Evolutionary conservation across 2,888 invertebrate genomes (phyloP), one percentile per base, ranked within the genome.

Genomic region (Chrysolina haemoptera): DNA sequence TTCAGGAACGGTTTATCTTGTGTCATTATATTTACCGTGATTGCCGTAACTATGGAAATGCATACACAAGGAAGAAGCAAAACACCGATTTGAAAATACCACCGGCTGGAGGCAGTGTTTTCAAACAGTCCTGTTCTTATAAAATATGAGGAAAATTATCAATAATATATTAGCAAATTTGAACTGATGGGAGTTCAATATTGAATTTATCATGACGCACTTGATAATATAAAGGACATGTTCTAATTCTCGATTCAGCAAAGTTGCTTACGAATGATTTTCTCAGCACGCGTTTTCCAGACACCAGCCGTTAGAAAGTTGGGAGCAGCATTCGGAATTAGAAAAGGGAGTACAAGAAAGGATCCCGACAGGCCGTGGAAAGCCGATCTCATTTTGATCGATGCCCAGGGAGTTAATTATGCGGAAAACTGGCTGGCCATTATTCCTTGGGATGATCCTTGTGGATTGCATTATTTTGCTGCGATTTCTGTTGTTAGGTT

Each of bases 331-430:
- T 59, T 59, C 59, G 14, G 22, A 59, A 59, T 59, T 22, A 59
- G 59, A 35, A 35, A 59, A 14, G 35, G 35, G 27, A 27, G n/a
- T 16, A 59, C 27, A 35, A 59, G 59, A 59, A 59, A 69, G 59
- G 53, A 63, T 64, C 59, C 41, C 53, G 12, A 16, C 64, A 53
- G 64, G 43, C 70, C 62, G 53, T 64, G 71, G 71, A 71, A 78
- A 70, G 71, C 71, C 73, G 73, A 77, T 75, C 68, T 73, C 67
- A 48, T 64, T 73, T 75, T 78, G 79, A 76, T 78, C 68, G 78
- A 78, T 76, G 73, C 70, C 74, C 66, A 69, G 71, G 74, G 78
- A 71, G 70, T 71, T 75, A 77, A 77, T 77, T 77, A 74, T 65
- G 70, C 70, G 74, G 74, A 77, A 77, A 75, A 77, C 74, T 70